phyloP scores from a whole-genome alignment of 1,140 invertebrate species.

The Rhizoglyphus robini region DNA sequence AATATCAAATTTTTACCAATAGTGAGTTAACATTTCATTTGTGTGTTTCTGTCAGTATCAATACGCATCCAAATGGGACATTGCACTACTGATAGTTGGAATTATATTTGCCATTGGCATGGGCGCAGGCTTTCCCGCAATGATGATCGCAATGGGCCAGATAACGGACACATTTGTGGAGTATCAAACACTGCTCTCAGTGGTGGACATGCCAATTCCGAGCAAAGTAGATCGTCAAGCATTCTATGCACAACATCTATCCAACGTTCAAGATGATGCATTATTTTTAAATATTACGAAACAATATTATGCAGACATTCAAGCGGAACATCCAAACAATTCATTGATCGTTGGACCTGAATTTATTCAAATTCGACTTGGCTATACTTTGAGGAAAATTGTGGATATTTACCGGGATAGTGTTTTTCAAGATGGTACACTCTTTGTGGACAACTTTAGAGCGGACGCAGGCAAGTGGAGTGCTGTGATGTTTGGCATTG shows the following conservation, averaged over 20 bases:
- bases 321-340: neutral
- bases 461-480: neutral
- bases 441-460: slow-evolving; percentile 9
- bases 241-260: neutral
- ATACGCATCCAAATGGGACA: slow-evolving; percentile 24
- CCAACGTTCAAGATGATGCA: no score
- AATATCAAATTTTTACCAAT: no score
- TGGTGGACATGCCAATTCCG: neutral
- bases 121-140: slow-evolving; percentile 25
- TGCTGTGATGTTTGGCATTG: neutral
- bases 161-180: slow-evolving; percentile 26
- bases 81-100: slow-evolving; percentile 23
- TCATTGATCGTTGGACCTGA: neutral
- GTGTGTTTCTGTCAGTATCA: no score
- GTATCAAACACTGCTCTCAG: neutral
- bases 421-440: slow-evolving; percentile 1
- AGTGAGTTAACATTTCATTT: no score
- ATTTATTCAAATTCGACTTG: neutral
- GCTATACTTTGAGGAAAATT: neutral
- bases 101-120: slow-evolving; percentile 24
- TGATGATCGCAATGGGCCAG: slow-evolving; percentile 26
- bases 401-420: neutral
- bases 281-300: neutral
- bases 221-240: neutral
- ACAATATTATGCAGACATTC: no score